Conservation (phyloP, 2,113 vertebrate genomes). For the Boulengeromyrus knoepffleri region DNA sequence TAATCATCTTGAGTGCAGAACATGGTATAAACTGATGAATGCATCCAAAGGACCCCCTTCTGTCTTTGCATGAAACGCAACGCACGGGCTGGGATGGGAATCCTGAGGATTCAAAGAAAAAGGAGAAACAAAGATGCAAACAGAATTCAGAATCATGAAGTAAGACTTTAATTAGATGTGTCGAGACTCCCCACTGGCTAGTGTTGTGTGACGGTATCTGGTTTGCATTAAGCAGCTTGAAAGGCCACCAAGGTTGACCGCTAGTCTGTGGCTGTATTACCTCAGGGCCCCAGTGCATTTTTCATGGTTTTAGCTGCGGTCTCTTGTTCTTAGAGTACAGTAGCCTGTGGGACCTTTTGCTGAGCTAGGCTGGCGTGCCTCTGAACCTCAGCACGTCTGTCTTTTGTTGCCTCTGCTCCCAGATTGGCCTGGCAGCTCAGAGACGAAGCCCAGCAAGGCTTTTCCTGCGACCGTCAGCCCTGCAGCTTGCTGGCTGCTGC, state of each 20-base stretch:
- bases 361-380: not conserved
- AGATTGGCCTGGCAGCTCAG: not conserved
- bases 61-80: not conserved
- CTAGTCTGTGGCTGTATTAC: not conserved
- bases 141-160: not conserved
- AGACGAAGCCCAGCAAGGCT: not conserved
- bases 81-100: not conserved
- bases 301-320: conserved; percentile 23
- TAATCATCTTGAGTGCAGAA: not conserved
- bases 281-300: conserved; percentile 25
- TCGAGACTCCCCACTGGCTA: not conserved
- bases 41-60: not conserved
- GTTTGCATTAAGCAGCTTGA: conserved; percentile 10
- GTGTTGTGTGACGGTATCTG: not conserved
- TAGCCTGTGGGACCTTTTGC: not conserved
- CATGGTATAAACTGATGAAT: not conserved
- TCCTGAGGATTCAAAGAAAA: not conserved
- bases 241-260: conserved; percentile 8
- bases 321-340: not conserved
- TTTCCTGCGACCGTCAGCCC: not conserved
- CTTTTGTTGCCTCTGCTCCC: not conserved
- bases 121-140: not conserved
- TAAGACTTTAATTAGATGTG: not conserved
- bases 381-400: not conserved
- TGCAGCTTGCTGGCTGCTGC: not conserved